A percentile compares a stretch with the other conserved stretches of the same genome.
Evolutionary conservation across 1,140 invertebrate genomes (phyloP).

Genomic region (Pteromalus puparum): DNA sequence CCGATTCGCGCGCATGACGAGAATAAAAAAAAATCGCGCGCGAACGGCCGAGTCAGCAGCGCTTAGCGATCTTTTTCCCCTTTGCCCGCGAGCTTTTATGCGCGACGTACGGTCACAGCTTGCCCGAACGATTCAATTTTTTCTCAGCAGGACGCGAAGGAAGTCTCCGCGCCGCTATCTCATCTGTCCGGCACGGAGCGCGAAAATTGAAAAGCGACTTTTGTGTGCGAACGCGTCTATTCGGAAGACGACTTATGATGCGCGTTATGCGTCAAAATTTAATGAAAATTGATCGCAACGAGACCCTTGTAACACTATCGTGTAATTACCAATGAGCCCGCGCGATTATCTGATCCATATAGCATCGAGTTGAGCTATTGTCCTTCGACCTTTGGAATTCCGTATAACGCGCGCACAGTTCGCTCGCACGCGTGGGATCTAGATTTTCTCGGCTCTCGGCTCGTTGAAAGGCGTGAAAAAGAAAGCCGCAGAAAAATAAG

Average conservation of each 20-base stretch:
- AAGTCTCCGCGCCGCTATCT: neutral
- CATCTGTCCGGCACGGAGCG: no score
- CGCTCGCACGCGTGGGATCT: neutral
- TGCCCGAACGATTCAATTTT: slow-evolving; percentile 51
- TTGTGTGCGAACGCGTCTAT: no score
- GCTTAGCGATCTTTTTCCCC: slow-evolving; percentile 26
- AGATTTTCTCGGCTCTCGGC: neutral
- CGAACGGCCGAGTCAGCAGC: slow-evolving; percentile 48
- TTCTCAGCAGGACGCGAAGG: neutral
- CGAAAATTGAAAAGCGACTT: no score
- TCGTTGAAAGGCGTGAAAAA: neutral
- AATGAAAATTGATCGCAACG: no score
- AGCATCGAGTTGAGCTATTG: no score
- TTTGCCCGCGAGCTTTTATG: slow-evolving; percentile 28
- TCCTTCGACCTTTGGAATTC: slow-evolving; percentile 17
- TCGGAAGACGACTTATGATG: no score
- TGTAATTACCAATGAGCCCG: neutral
- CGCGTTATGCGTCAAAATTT: no score
- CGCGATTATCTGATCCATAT: no score
- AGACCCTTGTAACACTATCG: no score
- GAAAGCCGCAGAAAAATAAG: neutral
- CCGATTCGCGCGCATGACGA: slow-evolving; percentile 25
- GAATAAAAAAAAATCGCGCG: slow-evolving; percentile 45
- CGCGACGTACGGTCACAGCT: slow-evolving; percentile 41
- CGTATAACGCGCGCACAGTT: neutral